These are phyloP conservation scores for Chaetodon auriga DNA, from an alignment of 2,113 vertebrate species.

Conservation along the genomic window DNA sequence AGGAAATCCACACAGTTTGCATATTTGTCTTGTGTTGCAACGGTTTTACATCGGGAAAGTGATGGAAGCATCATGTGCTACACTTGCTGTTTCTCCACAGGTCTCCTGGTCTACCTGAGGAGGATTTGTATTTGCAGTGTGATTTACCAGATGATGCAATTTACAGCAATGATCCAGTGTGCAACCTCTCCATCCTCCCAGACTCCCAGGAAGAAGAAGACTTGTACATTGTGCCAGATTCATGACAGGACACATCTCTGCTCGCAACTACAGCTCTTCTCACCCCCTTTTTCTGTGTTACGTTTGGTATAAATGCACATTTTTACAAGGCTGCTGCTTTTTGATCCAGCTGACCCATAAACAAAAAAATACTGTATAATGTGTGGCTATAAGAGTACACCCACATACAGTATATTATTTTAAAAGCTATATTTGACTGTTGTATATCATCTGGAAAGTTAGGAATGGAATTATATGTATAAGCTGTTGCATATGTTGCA, in stretches of 20 bases:
- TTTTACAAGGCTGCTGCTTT: conserved; percentile 17
- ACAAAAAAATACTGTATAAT: neutral
- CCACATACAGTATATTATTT: neutral
- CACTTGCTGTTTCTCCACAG: conserved; percentile 47
- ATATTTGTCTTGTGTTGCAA: conserved; percentile 12
- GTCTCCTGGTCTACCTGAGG: conserved; percentile 22
- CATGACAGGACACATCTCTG: conserved; percentile 1
- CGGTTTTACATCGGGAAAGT: neutral
- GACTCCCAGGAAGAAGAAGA: conserved; percentile 66
- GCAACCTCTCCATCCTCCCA: conserved; percentile 30
- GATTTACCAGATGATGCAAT: conserved; percentile 76
- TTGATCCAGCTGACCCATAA: conserved; percentile 11
- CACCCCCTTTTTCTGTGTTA: neutral
- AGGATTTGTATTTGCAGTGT: conserved; percentile 76
- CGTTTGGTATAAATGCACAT: neutral
- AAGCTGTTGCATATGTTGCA: neutral
- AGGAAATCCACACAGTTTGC: conserved; percentile 18
- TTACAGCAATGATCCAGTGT: conserved; percentile 79
- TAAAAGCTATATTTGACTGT: neutral
- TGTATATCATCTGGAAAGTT: neutral
- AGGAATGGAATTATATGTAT: neutral
- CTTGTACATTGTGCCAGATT: conserved; percentile 79
- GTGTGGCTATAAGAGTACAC: neutral
- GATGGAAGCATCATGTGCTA: neutral
- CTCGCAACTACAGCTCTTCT: neutral